A percentile compares a stretch with the other conserved stretches of the same genome.
phyloP scores from a whole-genome alignment of 2,888 invertebrate species.

The Lasioglossum leucozonium region DNA sequence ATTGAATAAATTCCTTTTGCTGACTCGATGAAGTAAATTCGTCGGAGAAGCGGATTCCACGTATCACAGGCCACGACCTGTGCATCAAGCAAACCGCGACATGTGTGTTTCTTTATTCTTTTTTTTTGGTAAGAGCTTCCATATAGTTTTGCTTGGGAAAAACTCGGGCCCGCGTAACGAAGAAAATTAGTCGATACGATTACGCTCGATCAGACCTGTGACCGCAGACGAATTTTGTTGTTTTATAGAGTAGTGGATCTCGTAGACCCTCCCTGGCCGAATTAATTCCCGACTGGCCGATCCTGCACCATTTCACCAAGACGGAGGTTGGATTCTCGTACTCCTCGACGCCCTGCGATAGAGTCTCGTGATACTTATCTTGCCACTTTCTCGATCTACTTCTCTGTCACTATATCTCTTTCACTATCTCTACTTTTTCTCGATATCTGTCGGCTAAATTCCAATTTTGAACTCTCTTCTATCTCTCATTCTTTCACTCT shows the following conservation, averaged over 20 bases:
- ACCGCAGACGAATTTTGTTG: slow-evolving; percentile 73
- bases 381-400: slow-evolving; percentile 39
- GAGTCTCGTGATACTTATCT: slow-evolving; percentile 51
- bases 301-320: slow-evolving; percentile 92
- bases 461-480: slow-evolving; percentile 25
- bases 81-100: neutral
- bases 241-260: slow-evolving; percentile 84
- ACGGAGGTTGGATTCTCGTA: slow-evolving; percentile 91
- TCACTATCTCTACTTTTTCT: slow-evolving; percentile 12
- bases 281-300: slow-evolving; percentile 98
- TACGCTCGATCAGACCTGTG: slow-evolving; percentile 46
- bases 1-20: neutral
- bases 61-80: neutral
- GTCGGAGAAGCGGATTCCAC: neutral
- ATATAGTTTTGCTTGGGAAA: slow-evolving; percentile 31
- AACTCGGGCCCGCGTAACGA: slow-evolving; percentile 39
- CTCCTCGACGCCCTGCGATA: slow-evolving; percentile 60
- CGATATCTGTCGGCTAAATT: slow-evolving; percentile 18
- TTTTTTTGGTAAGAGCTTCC: slow-evolving; percentile 25
- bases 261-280: slow-evolving; percentile 96
- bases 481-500: slow-evolving; percentile 3
- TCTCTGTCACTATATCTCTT: slow-evolving; percentile 33
- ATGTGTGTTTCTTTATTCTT: slow-evolving; percentile 27
- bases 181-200: slow-evolving; percentile 25
- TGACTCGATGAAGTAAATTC: neutral